Base-by-base conservation (phyloP, 1,140 invertebrate genomes). In the Dermatophagoides farinae region DNA sequence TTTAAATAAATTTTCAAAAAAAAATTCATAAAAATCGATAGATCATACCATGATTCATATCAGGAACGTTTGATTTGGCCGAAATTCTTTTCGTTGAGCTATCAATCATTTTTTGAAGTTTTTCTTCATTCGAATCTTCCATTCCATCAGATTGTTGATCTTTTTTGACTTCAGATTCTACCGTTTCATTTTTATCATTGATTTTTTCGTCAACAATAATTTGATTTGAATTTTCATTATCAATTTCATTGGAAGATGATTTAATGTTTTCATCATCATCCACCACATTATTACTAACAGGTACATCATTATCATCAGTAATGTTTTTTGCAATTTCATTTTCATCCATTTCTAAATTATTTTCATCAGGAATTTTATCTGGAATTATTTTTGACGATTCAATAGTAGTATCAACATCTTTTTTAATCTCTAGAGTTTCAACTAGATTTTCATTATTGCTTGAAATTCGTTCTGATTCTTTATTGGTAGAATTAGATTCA, bases 71-170 rank as follows among this genome's bases (percentile, higher is more conserved):
- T 31, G 31, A 2, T 31, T 38, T 22, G 14, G n/a, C 20, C 11
- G n/a, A 60, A 41, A 9, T 16, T 47, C 25, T 38, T 18, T 23
- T 25, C n/a, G n/a, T 39, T 44, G 11, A 44, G 2, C 8, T 60
- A 11, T 64, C 53, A 43, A 43, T 53, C 11, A 38, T 44, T 53
- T 55, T 10, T 41, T 25, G 57, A 12, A 57, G 25, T 60, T 43
- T 43, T 22, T 59, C 63, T 53, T 58, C 63, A 52, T 57, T 59
- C 16, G 53, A 37, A 18, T 31, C 31, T 31, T n/a, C 10, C 38
- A 16, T 46, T 22, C 6, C 23, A 23, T 23, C 5, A 1, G 18
- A n/a, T 62, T 23, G 16, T 41, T 53, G 49, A 18, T 61, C 14
- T 18, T 0, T 41, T 11, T 37, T 60, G 14, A 16, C 37, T 60